Evolutionary conservation across 2,113 vertebrate genomes (phyloP).

Genomic region (Gobius niger): DNA sequence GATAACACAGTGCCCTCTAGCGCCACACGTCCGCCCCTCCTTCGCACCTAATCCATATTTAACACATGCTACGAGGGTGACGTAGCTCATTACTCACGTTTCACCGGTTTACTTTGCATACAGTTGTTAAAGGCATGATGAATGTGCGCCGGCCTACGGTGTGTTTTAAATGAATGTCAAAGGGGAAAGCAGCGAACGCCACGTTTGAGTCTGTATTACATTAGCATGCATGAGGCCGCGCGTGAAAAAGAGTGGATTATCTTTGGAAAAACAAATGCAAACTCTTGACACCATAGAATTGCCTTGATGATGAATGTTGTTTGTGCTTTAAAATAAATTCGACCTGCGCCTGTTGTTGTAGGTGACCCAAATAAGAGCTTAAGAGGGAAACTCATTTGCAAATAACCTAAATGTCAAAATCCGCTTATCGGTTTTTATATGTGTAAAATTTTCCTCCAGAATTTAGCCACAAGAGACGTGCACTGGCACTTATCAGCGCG

Average conservation of each 20-base stretch:
- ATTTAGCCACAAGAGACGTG: no score
- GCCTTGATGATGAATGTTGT: background rate
- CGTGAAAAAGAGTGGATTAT: background rate
- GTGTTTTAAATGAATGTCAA: slow-evolving; percentile 9
- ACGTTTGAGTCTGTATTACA: background rate
- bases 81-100: background rate
- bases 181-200: background rate
- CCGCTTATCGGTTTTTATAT: no score
- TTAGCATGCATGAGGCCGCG: slow-evolving; percentile 1
- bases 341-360: background rate
- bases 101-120: slow-evolving; percentile 4
- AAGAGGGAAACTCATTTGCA: background rate
- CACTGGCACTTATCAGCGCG: no score
- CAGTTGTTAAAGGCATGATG: slow-evolving; percentile 13
- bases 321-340: background rate
- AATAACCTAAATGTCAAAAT: no score
- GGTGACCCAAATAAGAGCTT: background rate
- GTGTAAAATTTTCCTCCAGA: no score
- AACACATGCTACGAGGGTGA: slow-evolving; percentile 2
- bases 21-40: slow-evolving; percentile 25
- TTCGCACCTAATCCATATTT: slow-evolving; percentile 17
- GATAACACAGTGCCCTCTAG: slow-evolving; percentile 70
- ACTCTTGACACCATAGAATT: background rate
- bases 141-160: background rate
- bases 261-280: background rate